Percentiles rank a stretch among this genome's conserved stretches.
Evolutionary conservation across 1,140 invertebrate species (phyloP).

Genomic region (Atta colombica): DNA sequence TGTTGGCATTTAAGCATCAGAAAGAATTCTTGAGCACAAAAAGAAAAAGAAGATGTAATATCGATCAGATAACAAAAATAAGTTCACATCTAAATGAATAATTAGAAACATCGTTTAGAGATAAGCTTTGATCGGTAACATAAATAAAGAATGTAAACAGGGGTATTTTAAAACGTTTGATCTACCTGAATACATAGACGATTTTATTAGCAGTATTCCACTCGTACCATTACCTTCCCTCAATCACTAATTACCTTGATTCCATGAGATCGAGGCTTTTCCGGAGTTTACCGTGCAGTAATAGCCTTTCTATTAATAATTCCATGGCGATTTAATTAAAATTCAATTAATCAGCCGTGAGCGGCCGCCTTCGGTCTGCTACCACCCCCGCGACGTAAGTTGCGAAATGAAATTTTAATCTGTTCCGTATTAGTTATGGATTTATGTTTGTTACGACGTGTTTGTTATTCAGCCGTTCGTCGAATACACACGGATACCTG

Average conservation of each 20-base stretch:
- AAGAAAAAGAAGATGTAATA: neutral
- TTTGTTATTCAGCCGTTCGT: conserved; percentile 60
- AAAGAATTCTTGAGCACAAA: neutral
- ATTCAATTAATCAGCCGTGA: conserved; percentile 82
- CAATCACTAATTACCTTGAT: conserved; percentile 68
- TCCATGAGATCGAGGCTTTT: conserved; percentile 64
- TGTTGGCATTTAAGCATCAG: neutral
- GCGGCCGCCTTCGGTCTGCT: conserved; percentile 50
- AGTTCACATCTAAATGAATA: neutral
- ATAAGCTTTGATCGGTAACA: neutral
- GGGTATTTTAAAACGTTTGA: conserved; percentile 10
- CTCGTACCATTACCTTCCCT: conserved; percentile 63
- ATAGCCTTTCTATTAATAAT: conserved; percentile 82
- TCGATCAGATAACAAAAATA: neutral
- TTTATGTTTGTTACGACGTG: conserved; percentile 75
- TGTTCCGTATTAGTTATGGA: conserved; percentile 80
- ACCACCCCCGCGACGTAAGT: conserved; percentile 67
- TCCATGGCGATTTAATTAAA: conserved; percentile 81
- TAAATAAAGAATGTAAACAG: neutral
- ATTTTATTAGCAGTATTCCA: conserved; percentile 19
- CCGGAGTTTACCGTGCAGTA: conserved; percentile 62
- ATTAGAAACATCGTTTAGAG: neutral
- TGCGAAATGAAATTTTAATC: conserved; percentile 82
- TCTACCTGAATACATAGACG: conserved; percentile 29
- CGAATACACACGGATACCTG: conserved; percentile 53